These are phyloP conservation scores for Smutsia temminckii DNA, from an alignment of 2,797 vertebrate species.

Conservation along the genomic window DNA sequence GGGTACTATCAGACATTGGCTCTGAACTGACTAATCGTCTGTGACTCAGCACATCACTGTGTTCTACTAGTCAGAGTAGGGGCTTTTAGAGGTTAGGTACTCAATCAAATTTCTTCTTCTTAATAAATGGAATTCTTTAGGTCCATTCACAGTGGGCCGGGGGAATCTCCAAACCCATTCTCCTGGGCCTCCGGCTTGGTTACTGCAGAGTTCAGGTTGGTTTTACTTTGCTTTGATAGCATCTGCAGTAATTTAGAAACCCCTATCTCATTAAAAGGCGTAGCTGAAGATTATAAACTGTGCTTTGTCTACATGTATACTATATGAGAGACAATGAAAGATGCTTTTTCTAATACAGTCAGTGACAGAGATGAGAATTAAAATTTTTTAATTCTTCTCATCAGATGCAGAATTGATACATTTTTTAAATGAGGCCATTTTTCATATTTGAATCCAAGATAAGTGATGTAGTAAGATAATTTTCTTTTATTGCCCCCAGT, in stretches of 20 bases:
- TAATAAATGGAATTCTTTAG: neutral
- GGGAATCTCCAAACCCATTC: neutral
- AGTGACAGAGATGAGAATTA: constrained; percentile 35
- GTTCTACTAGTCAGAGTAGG: neutral
- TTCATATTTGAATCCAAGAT: constrained; percentile 55
- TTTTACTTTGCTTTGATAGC: neutral
- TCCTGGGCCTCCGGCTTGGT: no score
- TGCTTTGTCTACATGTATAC: neutral
- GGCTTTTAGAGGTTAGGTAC: neutral
- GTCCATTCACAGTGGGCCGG: neutral
- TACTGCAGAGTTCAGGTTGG: no score
- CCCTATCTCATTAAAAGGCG: neutral
- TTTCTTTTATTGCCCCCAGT: constrained; percentile 46
- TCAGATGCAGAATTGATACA: constrained; percentile 14
- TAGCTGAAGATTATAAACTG: neutral
- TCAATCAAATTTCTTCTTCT: neutral
- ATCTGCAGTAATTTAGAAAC: constrained; percentile 22
- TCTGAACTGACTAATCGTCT: neutral
- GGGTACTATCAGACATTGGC: neutral
- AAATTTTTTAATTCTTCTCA: constrained; percentile 40
- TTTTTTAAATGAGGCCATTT: constrained; percentile 38
- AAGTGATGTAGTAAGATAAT: constrained; percentile 59
- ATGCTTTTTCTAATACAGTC: neutral
- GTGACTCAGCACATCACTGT: neutral
- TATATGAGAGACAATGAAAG: neutral